A percentile compares a stretch with the other conserved stretches of the same genome.
phyloP scores from a whole-genome alignment of 2,888 invertebrate genomes.

The Sarcophaga subvicina region DNA sequence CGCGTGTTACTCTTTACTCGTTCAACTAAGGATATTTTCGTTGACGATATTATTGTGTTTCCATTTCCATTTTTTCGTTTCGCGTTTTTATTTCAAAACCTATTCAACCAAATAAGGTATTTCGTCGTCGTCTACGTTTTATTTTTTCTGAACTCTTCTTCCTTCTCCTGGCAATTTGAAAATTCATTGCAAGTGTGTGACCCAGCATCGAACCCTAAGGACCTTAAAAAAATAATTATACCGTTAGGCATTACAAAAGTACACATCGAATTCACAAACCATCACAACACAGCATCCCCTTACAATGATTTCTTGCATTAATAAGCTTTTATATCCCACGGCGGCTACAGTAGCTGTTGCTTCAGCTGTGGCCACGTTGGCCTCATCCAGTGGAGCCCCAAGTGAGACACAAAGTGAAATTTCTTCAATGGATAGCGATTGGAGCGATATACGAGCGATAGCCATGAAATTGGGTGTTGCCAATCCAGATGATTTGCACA shows the following conservation, averaged over 20 bases:
- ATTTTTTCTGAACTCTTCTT: background rate
- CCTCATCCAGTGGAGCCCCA: constrained; percentile 76
- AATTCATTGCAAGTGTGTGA: background rate
- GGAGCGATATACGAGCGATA: constrained; percentile 88
- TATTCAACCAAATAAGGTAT: no score
- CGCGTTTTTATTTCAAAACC: constrained; percentile 13
- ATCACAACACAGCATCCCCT: background rate
- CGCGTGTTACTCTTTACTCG: constrained; percentile 43
- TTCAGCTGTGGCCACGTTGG: constrained; percentile 55
- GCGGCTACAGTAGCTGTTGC: constrained; percentile 69
- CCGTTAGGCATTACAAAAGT: background rate
- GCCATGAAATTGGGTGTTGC: constrained; percentile 88
- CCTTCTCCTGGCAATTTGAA: background rate
- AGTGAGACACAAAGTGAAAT: constrained; percentile 82
- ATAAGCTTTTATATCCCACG: constrained; percentile 77
- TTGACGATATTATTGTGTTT: constrained; percentile 25
- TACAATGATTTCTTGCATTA: constrained; percentile 79
- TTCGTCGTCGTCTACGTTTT: no score
- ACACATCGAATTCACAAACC: constrained; percentile 9
- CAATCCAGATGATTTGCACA: constrained; percentile 89
- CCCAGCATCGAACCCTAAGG: background rate
- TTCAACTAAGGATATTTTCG: constrained; percentile 21
- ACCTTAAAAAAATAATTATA: background rate
- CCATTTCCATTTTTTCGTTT: constrained; percentile 27
- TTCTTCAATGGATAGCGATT: constrained; percentile 83